Percentiles rank a stretch among this genome's conserved stretches.
phyloP scores from a whole-genome alignment of 2,113 vertebrate species.

The Phylloscopus trochiloides region DNA sequence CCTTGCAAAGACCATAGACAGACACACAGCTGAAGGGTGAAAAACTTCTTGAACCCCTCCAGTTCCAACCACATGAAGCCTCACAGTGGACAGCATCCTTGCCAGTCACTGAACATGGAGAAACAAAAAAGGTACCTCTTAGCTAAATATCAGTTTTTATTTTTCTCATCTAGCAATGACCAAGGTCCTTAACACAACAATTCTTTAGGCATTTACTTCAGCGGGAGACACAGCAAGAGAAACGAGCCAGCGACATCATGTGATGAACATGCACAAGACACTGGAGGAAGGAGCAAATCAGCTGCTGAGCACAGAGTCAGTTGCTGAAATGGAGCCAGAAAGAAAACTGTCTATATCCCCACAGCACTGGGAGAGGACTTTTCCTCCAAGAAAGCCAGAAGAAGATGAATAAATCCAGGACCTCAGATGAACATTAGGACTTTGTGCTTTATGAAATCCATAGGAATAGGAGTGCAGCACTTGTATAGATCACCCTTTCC shows the following conservation, averaged over 20 bases:
- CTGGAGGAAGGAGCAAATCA: neutral
- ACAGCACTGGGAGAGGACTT: neutral
- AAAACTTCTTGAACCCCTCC: neutral
- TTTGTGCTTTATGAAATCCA: neutral
- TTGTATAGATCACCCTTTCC: neutral
- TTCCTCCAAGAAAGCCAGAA: neutral
- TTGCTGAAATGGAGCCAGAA: neutral
- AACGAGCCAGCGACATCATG: neutral
- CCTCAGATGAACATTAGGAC: neutral
- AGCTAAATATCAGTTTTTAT: neutral
- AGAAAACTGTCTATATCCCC: neutral
- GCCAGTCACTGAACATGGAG: accelerated
- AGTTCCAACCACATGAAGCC: neutral
- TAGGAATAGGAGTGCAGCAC: neutral
- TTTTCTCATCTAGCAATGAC: neutral
- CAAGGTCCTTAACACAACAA: neutral
- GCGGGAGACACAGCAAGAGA: neutral
- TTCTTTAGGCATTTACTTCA: neutral
- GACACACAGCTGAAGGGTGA: neutral
- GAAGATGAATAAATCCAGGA: neutral
- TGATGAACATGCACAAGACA: neutral
- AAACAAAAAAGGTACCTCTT: neutral
- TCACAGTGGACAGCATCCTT: neutral
- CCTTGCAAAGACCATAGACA: neutral
- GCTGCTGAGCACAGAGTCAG: neutral